Evolutionary conservation across 2,113 vertebrate genomes (phyloP).

Genomic region (Microcebus jonahi): DNA sequence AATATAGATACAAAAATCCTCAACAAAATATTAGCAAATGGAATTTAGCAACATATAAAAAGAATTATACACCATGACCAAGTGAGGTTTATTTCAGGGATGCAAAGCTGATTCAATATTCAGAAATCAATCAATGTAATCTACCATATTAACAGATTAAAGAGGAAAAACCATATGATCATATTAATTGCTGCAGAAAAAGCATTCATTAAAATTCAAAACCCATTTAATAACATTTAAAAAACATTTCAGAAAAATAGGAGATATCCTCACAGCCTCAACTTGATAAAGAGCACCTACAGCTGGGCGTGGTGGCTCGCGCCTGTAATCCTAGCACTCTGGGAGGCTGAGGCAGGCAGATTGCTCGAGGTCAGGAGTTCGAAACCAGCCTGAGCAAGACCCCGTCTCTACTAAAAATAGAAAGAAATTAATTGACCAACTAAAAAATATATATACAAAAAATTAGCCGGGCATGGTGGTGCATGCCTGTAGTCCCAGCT

Average conservation of each 20-base stretch:
- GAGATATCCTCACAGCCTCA: background rate
- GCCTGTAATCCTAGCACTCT: no score
- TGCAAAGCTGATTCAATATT: background rate
- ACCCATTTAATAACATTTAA: background rate
- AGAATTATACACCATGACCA: background rate
- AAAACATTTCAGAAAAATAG: background rate
- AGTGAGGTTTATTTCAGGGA: background rate
- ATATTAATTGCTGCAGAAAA: background rate
- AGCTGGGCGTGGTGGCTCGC: no score
- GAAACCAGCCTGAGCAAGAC: no score
- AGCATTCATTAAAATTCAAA: background rate
- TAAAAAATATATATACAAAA: no score
- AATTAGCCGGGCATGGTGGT: no score
- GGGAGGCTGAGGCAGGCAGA: no score
- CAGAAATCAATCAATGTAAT: background rate
- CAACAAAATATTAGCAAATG: background rate
- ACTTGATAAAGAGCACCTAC: background rate
- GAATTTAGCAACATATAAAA: background rate
- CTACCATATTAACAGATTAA: no score
- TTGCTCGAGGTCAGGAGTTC: no score
- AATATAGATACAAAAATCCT: background rate
- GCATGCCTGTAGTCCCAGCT: no score
- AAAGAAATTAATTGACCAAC: no score
- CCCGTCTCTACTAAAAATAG: no score
- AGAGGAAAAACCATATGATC: background rate